phyloP scores from a whole-genome alignment of 2,888 invertebrate genomes.

The Trachelus iudaicus region DNA sequence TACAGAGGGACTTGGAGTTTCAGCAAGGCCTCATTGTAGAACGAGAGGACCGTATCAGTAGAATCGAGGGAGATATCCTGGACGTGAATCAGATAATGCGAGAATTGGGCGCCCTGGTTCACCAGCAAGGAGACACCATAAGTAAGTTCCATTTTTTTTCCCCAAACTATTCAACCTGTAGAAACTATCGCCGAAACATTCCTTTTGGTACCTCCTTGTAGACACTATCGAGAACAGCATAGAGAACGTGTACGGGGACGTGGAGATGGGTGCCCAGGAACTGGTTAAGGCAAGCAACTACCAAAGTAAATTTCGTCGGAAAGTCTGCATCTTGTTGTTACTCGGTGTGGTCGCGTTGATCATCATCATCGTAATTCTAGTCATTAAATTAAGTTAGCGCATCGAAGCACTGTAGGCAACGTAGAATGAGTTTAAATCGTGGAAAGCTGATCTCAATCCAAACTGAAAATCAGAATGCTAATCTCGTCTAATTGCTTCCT shows the following conservation, averaged over 20 bases:
- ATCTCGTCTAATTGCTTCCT: constrained; percentile 6
- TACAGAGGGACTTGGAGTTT: constrained; percentile 73
- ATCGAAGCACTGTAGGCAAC: constrained; percentile 41
- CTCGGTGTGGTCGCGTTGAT: constrained; percentile 76
- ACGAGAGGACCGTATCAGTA: constrained; percentile 81
- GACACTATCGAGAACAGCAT: constrained; percentile 87
- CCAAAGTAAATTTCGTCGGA: constrained; percentile 81
- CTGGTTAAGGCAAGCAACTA: constrained; percentile 84
- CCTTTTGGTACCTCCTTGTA: constrained; percentile 63
- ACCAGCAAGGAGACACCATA: constrained; percentile 77
- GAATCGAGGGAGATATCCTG: constrained; percentile 84
- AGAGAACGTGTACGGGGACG: constrained; percentile 78
- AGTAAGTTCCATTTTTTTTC: constrained; percentile 69
- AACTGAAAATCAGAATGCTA: not conserved
- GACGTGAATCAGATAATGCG: constrained; percentile 88
- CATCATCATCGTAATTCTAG: constrained; percentile 75
- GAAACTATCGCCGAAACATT: not conserved
- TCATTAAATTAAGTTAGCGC: constrained; percentile 62
- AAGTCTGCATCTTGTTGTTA: constrained; percentile 77
- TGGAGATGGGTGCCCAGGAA: constrained; percentile 83
- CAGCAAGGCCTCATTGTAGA: constrained; percentile 85
- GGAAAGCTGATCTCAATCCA: constrained; percentile 57
- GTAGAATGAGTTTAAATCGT: constrained; percentile 26
- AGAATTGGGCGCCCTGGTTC: constrained; percentile 77
- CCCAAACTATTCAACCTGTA: not conserved